Percentiles rank a stretch among this genome's conserved stretches.
Evolutionary conservation across 2,113 vertebrate genomes (phyloP).

Genomic region (Hipposideros armiger): DNA sequence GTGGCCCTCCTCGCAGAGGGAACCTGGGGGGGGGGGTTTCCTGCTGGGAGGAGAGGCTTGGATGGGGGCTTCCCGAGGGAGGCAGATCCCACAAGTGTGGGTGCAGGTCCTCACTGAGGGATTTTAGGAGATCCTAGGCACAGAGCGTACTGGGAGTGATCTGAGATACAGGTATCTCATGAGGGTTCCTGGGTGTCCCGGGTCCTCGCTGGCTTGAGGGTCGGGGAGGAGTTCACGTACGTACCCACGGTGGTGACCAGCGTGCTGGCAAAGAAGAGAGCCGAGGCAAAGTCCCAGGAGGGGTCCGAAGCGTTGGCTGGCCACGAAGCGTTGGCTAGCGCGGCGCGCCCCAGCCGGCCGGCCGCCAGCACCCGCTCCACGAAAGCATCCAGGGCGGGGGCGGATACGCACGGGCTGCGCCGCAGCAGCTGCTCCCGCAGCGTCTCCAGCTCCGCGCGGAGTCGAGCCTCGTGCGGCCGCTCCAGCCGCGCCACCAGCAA

Average conservation of each 20-base stretch:
- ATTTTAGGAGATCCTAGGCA: not conserved
- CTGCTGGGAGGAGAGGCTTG: not conserved
- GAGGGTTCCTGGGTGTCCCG: no score
- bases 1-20: not conserved
- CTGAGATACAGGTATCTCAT: not conserved
- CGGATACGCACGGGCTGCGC: conserved; percentile 89
- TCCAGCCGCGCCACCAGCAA: conserved; percentile 92
- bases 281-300: conserved; percentile 92
- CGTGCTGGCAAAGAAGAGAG: conserved; percentile 95
- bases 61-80: no score
- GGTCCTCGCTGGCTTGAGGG: not conserved
- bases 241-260: conserved; percentile 95
- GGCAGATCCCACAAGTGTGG: not conserved
- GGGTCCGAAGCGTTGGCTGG: conserved; percentile 85
- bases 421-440: conserved; percentile 90
- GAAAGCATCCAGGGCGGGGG: conserved; percentile 89
- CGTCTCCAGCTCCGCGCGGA: conserved; percentile 87
- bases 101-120: not conserved
- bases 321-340: conserved; percentile 86
- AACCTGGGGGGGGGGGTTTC: not conserved
- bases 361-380: conserved; percentile 89
- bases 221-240: conserved; percentile 80
- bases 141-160: not conserved
- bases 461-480: conserved; percentile 89
- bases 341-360: conserved; percentile 91